Base-by-base conservation (phyloP, 2,113 vertebrate genomes). In the Microtus pennsylvanicus region DNA sequence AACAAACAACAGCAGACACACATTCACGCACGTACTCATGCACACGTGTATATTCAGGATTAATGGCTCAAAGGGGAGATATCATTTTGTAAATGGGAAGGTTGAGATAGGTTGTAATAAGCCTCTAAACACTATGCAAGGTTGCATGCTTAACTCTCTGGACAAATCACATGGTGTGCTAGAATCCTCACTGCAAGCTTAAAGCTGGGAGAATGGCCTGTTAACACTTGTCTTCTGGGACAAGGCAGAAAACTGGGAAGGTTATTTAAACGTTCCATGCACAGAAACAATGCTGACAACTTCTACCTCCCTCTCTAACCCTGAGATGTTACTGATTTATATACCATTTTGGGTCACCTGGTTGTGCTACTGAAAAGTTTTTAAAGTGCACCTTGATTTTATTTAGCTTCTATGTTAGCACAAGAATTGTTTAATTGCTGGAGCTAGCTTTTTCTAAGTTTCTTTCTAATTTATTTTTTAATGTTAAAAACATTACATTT, bases 181-280 rank as follows among this genome's bases (percentile, higher is more conserved):
- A 80, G 72, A 97, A 83, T 93, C 90, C 93, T 96, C 89, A 95
- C 4, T 96, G 94, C 47, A 92, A 90, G 92, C 93, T 91, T 82
- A 75, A 85, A 92, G 82, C 93, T 30, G 80, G 67, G 52, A 90
- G 58, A 92, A 82, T 30, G 81, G 77, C 95, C 87, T 97, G 97
- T 97, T 97, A 95, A 97, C 77, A 95, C 97, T 97, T 97, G 97
- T 93, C 92, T 94, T 96, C 69, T 83, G 77, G 61, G 96, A 69
- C 74, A 89, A 95, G 69, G 86, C 77, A 96, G 81, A 94, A 97
- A 97, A 93, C 61, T 70, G 63, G 52, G 91, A 94, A 95, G 74
- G 90, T 94, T 95, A 96, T 94, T 47, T 94, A 95, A 92, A 92
- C 90, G 72, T 97, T 95, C 76, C 35, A 91, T 21, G 85, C 85